phyloP scores from a whole-genome alignment of 2,888 invertebrate genomes.

The Xestia rhomboidea region DNA sequence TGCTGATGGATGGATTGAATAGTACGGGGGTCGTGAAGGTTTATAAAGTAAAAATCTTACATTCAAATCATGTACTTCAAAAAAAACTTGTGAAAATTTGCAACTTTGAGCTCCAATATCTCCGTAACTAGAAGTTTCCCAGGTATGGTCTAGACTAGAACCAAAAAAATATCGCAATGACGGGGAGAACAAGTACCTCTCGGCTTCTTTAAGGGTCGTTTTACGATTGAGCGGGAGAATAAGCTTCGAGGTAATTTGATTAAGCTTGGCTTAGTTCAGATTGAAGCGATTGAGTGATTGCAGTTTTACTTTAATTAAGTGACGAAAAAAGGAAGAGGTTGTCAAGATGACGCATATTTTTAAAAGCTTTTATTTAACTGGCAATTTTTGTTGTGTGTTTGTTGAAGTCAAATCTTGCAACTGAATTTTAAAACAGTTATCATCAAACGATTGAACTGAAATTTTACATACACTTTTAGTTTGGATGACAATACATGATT shows the following conservation, averaged over 20 bases:
- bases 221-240: not conserved
- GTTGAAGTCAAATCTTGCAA: not conserved
- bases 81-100: too few relatives aligned
- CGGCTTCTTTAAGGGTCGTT: too few relatives aligned
- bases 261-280: not conserved
- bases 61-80: too few relatives aligned
- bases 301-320: not conserved
- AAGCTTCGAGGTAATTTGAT: conserved; percentile 30
- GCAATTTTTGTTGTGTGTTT: not conserved
- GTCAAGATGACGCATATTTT: not conserved
- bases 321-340: not conserved
- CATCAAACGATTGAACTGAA: not conserved
- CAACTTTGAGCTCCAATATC: too few relatives aligned
- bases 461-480: not conserved
- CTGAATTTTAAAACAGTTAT: not conserved
- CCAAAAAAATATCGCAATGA: too few relatives aligned
- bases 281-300: too few relatives aligned
- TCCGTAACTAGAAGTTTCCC: too few relatives aligned
- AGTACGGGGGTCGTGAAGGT: too few relatives aligned
- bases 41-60: too few relatives aligned
- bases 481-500: not conserved
- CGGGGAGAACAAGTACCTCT: too few relatives aligned
- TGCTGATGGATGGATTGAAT: too few relatives aligned
- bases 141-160: too few relatives aligned
- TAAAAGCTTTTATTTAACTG: not conserved